Conservation (phyloP, 30 jellyfish, hydroid and myxozoan genomes). For the Calvadosia cruxmelitensis region DNA sequence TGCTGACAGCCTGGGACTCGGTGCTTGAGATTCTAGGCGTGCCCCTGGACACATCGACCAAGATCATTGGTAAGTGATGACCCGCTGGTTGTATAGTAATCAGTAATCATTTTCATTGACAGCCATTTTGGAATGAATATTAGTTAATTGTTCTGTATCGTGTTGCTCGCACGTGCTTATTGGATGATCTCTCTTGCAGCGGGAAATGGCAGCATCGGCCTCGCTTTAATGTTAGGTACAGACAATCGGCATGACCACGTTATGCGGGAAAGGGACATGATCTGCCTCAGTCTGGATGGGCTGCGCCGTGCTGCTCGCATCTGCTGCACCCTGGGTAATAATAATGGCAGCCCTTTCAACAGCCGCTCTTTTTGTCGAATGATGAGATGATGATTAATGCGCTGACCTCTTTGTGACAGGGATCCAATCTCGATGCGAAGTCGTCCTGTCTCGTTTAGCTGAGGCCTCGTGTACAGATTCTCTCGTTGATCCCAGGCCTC, state of each 20-base stretch:
- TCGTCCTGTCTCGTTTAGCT: slow-evolving; percentile 74
- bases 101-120: no score
- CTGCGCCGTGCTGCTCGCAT: slow-evolving; percentile 92
- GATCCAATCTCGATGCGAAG: slow-evolving; percentile 90
- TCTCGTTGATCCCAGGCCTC: slow-evolving; percentile 42
- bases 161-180: no score
- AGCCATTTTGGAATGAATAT: no score
- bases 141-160: no score
- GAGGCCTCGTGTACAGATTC: slow-evolving; percentile 87
- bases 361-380: no score
- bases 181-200: slow-evolving; percentile 37
- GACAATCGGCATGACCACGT: slow-evolving; percentile 27
- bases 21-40: slow-evolving; percentile 70
- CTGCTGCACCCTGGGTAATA: slow-evolving; percentile 91
- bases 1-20: slow-evolving; percentile 89
- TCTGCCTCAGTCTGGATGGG: slow-evolving; percentile 89
- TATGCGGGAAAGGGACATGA: slow-evolving; percentile 68
- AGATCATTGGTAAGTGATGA: slow-evolving; percentile 56
- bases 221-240: slow-evolving; percentile 75
- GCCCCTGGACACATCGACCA: slow-evolving; percentile 72
- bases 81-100: no score
- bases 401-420: slow-evolving; percentile 16
- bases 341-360: no score
- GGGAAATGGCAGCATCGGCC: slow-evolving; percentile 90
- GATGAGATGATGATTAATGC: no score